Evolutionary conservation across 2,888 invertebrate species (phyloP), one percentile per base, ranked within the genome.

Genomic region (Dexiosoma caninum): DNA sequence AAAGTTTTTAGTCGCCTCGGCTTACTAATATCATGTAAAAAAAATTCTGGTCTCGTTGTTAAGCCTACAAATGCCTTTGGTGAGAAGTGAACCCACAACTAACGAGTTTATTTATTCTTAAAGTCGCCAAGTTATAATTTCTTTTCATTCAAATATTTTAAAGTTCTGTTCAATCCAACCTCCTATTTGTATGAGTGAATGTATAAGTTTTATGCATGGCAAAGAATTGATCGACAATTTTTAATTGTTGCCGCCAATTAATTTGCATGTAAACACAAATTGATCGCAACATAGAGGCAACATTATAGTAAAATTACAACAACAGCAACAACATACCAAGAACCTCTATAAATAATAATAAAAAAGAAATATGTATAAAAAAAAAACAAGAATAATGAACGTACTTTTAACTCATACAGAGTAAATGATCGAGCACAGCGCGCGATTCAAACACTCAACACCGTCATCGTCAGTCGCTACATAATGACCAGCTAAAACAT

Each of bases 231-330:
- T 74, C 77, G 77, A 81, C 77, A 81, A 72, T 71, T 83, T 83
- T 83, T 83, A 83, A 83, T 82, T 83, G 82, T 79, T 77, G 75
- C 80, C 78, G 71, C 82, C 78, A 83, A 81, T 83, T 82, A 82
- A 82, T 83, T 84, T 84, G 84, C 84, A 84, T 84, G 84, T 84
- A 84, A 84, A 84, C 84, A 84, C 84, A 84, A 84, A 84, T 84
- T 84, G 84, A 83, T 79, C 81, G 72, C 82, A 84, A 80, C 77
- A 80, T 80, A 53, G 67, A 66, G 67, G 72, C 80, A 67, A 62
- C 67, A 72, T 51, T 64, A 70, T 49, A 62, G 42, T 44, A 67
- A 53, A 67, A 74, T 21, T 57, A 40, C 53, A 69, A 42, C 55
- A 51, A 10, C 64, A 64, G 21, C 27, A 27, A 27, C 4, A 27